Evolutionary conservation across 2,113 vertebrate genomes (phyloP).

Genomic region (Canis aureus): DNA sequence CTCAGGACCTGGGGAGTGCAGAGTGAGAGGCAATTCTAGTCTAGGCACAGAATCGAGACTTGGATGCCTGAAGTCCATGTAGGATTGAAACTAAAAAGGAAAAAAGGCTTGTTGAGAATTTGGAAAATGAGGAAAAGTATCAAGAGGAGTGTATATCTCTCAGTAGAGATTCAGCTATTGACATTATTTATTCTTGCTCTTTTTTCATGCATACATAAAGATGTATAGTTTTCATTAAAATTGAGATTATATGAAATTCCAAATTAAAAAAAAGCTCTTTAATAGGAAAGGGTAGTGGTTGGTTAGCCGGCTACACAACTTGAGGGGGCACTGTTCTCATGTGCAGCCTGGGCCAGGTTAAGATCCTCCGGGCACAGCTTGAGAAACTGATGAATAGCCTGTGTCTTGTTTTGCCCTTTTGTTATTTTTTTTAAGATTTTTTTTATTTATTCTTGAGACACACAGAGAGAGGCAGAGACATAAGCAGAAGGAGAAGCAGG

Average conservation of each 20-base stretch:
- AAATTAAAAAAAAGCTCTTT: neutral
- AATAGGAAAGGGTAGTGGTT: neutral
- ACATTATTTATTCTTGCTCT: constrained; percentile 19
- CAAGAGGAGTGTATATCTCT: neutral
- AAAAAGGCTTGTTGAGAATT: neutral
- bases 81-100: neutral
- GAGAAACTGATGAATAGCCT: neutral
- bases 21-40: constrained; percentile 28
- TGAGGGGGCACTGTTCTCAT: neutral
- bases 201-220: neutral
- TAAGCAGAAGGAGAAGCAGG: no score
- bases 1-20: neutral
- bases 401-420: neutral
- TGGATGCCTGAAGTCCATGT: neutral
- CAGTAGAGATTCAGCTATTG: constrained; percentile 2
- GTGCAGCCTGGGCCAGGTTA: neutral
- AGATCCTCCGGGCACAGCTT: neutral
- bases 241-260: constrained; percentile 7
- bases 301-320: neutral
- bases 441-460: no score
- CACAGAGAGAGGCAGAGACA: no score
- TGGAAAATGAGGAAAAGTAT: constrained; percentile 13
- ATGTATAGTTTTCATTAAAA: constrained; percentile 39
- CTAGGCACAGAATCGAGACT: neutral
- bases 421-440: no score